Evolutionary conservation across 1,140 invertebrate genomes (phyloP).

Genomic region (Probaryconus sp.): DNA sequence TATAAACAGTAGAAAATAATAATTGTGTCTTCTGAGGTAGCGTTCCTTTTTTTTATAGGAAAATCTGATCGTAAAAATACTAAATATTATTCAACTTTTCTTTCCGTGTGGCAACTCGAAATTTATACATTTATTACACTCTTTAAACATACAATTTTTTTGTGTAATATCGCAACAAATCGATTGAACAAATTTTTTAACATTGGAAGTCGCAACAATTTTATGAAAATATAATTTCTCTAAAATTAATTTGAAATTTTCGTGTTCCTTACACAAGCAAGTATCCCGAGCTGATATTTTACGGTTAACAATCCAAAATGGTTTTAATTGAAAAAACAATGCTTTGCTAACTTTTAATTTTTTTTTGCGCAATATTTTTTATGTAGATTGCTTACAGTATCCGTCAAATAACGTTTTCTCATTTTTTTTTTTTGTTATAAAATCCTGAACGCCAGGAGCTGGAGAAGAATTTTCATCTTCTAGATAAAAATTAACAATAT

Average conservation of each 20-base stretch:
- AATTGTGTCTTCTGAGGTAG: no score
- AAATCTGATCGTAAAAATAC: no score
- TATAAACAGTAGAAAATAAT: no score
- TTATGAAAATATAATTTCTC: constrained; percentile 16
- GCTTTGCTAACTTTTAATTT: constrained; percentile 1
- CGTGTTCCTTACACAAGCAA: constrained; percentile 15
- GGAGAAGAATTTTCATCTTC: no score
- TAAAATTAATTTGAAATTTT: constrained; percentile 16
- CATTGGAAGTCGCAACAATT: constrained; percentile 30
- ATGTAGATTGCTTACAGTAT: not conserved
- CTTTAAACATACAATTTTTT: constrained; percentile 46
- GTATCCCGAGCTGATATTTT: constrained; percentile 11
- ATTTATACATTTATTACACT: constrained; percentile 33
- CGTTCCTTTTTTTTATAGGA: no score
- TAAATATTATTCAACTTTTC: no score
- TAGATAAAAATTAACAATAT: no score
- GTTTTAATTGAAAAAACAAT: constrained; percentile 15
- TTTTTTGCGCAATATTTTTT: no score
- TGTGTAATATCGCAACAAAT: constrained; percentile 30
- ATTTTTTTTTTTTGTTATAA: no score
- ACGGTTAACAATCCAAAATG: constrained; percentile 13
- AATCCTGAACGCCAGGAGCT: no score
- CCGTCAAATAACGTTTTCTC: constrained; percentile 4
- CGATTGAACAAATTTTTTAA: constrained; percentile 30
- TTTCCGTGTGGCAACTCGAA: constrained; percentile 4